These are phyloP conservation scores for Calyptommatus sinebrachiatus DNA, from an alignment of 2,113 vertebrate genomes.

Conservation along the genomic window DNA sequence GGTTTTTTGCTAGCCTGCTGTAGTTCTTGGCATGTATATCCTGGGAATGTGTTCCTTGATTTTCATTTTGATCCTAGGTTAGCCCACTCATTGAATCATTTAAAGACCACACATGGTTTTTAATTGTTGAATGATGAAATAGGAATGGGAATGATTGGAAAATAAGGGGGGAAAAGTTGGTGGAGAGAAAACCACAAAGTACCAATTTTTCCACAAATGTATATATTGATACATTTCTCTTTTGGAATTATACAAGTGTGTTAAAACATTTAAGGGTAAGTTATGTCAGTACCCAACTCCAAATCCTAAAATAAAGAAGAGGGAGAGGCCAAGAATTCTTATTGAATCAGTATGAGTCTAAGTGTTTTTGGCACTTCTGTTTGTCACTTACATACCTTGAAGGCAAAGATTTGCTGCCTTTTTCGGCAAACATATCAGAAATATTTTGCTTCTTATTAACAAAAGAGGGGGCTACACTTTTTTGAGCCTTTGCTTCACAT, in stretches of 20 bases:
- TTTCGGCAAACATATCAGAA: not conserved
- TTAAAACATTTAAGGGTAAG: constrained; percentile 1
- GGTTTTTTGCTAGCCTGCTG: constrained; percentile 53
- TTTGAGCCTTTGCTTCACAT: not conserved
- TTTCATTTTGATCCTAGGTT: constrained; percentile 50
- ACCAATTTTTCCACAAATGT: not conserved
- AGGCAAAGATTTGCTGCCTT: not conserved
- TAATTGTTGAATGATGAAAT: constrained; percentile 37
- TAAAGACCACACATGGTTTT: constrained; percentile 38
- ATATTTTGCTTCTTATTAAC: not conserved
- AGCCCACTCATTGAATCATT: constrained; percentile 60
- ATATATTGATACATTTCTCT: not conserved
- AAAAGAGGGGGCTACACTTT: not conserved
- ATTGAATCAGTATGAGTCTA: not conserved
- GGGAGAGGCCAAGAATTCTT: not conserved
- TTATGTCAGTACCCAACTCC: not conserved
- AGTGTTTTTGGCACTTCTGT: not conserved
- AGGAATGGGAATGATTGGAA: constrained; percentile 17
- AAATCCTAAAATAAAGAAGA: not conserved
- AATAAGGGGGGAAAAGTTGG: constrained; percentile 38
- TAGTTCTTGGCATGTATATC: constrained; percentile 46
- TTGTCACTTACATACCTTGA: not conserved
- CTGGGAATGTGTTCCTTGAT: constrained; percentile 44
- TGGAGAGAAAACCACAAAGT: constrained; percentile 26
- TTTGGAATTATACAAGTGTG: constrained; percentile 19